These are phyloP conservation scores for Drosophila orena DNA, from an alignment of 1,140 invertebrate species.

Conservation along the genomic window DNA sequence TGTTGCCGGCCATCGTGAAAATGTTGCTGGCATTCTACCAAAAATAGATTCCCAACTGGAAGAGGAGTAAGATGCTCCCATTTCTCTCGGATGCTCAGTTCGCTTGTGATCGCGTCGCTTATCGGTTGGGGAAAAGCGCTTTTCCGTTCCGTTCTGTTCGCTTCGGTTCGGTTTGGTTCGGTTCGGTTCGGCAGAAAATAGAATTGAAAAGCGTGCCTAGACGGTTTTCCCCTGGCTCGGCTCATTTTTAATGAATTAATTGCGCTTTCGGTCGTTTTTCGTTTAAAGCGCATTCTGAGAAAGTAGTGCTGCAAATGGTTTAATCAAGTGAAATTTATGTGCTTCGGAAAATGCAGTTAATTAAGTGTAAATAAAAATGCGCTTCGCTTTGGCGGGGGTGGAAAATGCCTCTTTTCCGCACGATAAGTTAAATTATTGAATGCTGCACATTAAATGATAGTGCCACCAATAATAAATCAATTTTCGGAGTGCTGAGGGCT, in stretches of 20 bases:
- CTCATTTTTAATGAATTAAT: constrained; percentile 76
- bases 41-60: constrained; percentile 67
- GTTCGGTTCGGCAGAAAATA: constrained; percentile 22
- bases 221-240: constrained; percentile 8
- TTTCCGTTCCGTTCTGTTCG: neutral
- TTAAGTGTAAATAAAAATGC: constrained; percentile 77
- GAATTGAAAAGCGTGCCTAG: constrained; percentile 69
- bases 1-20: constrained; percentile 62
- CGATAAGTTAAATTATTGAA: constrained; percentile 43
- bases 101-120: constrained; percentile 54
- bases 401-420: constrained; percentile 21
- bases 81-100: constrained; percentile 51
- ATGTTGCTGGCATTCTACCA: constrained; percentile 72
- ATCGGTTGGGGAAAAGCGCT: constrained; percentile 33
- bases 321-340: constrained; percentile 84
- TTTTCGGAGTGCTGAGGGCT: constrained; percentile 36
- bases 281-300: constrained; percentile 40
- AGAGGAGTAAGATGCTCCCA: constrained; percentile 32
- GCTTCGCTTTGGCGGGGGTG: constrained; percentile 2
- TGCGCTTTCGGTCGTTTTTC: constrained; percentile 52
- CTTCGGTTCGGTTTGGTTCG: neutral
- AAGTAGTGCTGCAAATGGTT: constrained; percentile 76
- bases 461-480: constrained; percentile 67
- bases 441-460: constrained; percentile 48
- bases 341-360: constrained; percentile 74